Evolutionary conservation across 2,113 vertebrate genomes (phyloP).

Genomic region (Mandrillus leucophaeus): DNA sequence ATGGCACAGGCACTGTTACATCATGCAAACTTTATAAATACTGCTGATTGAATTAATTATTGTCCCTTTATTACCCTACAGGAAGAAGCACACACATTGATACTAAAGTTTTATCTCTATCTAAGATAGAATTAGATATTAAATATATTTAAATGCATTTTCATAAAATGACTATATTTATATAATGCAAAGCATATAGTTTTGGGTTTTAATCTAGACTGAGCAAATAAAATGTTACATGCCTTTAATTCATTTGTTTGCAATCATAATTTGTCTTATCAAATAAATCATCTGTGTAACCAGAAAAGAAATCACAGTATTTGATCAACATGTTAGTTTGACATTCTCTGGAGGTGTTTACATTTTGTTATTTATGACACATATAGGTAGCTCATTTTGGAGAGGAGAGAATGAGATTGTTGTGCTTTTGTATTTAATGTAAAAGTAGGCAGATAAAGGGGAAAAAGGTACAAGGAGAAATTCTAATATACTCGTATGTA

Average conservation of each 20-base stretch:
- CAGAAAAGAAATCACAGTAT: background rate
- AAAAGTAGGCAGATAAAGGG: background rate
- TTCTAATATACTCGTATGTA: background rate
- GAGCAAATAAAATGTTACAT: background rate
- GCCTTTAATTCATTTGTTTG: slow-evolving; percentile 3
- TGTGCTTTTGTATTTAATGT: background rate
- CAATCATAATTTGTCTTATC: background rate
- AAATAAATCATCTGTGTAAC: background rate
- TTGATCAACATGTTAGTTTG: background rate
- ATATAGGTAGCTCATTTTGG: background rate
- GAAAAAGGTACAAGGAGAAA: background rate
- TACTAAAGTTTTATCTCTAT: background rate
- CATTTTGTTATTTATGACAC: background rate
- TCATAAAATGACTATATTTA: background rate
- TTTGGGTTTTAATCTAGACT: background rate
- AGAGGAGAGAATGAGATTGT: background rate
- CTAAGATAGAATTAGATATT: background rate
- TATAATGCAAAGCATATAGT: background rate
- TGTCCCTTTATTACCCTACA: background rate
- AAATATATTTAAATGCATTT: background rate
- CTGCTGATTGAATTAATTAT: background rate
- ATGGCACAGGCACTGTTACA: background rate
- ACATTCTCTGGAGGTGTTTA: background rate
- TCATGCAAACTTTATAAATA: background rate
- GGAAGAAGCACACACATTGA: background rate